Percentiles rank a stretch among this genome's conserved stretches.
phyloP scores from a whole-genome alignment of 2,888 invertebrate species.

The Candidula unifasciata region DNA sequence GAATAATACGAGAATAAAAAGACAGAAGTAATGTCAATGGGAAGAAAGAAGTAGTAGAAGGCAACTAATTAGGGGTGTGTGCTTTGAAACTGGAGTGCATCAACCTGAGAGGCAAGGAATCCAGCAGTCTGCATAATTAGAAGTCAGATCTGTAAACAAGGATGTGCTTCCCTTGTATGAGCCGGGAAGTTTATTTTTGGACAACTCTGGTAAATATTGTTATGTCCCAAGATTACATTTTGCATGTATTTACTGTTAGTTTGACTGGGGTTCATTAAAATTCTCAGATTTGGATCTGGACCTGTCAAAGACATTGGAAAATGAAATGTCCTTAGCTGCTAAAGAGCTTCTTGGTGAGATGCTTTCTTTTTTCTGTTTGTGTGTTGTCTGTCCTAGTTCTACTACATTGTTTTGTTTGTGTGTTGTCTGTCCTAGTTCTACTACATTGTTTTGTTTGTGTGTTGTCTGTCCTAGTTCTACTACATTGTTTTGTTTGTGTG shows the following conservation, averaged over 20 bases:
- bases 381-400: not conserved
- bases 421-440: not conserved
- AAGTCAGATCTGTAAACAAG: too few species aligned
- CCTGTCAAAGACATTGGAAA: constrained; percentile 21
- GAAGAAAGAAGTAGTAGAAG: too few species aligned
- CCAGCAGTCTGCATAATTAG: too few species aligned
- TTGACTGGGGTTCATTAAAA: not conserved
- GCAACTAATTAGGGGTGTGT: too few species aligned
- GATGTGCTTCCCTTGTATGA: too few species aligned
- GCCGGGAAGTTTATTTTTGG: too few species aligned
- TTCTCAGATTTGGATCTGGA: not conserved
- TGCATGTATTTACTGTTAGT: not conserved
- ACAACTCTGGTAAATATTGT: too few species aligned
- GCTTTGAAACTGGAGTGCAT: too few species aligned
- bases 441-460: not conserved
- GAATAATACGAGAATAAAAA: too few species aligned
- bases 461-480: not conserved
- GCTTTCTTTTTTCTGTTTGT: not conserved
- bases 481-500: not conserved
- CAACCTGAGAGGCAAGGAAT: too few species aligned
- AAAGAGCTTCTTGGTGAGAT: constrained; percentile 42
- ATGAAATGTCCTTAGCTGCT: constrained; percentile 33
- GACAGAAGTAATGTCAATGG: too few species aligned
- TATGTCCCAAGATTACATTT: too few species aligned
- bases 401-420: not conserved